Evolutionary conservation across 2,888 invertebrate species (phyloP).

Genomic region (Melangyna quadrimaculata): DNA sequence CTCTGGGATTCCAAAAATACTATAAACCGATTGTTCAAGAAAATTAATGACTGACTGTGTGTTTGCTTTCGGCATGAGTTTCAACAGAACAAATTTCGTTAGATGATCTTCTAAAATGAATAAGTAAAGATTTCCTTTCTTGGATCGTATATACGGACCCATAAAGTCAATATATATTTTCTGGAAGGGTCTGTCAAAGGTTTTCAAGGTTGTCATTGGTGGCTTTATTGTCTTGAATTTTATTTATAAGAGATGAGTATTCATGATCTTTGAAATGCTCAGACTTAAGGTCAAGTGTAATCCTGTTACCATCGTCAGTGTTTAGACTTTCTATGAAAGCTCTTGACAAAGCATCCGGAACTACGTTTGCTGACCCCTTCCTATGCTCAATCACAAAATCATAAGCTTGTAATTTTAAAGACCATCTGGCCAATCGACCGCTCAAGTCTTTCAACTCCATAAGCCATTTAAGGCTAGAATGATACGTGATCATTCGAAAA

Average conservation of each 20-base stretch:
- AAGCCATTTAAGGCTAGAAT: slow-evolving; percentile 73
- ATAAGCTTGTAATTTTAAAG: slow-evolving; percentile 61
- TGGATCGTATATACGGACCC: slow-evolving; percentile 40
- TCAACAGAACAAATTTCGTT: slow-evolving; percentile 4
- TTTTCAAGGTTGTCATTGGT: not conserved
- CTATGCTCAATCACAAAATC: slow-evolving; percentile 71
- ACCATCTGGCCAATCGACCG: slow-evolving; percentile 73
- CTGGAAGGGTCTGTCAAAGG: slow-evolving; percentile 27
- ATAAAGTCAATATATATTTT: slow-evolving; percentile 58
- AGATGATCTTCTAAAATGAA: not conserved
- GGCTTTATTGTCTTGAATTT: not conserved
- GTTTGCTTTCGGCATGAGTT: slow-evolving; percentile 10
- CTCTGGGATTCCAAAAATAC: slow-evolving; percentile 15
- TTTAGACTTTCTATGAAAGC: not conserved
- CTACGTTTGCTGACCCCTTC: slow-evolving; percentile 72
- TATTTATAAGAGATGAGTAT: not conserved
- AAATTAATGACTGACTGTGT: not conserved
- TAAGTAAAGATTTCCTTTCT: not conserved
- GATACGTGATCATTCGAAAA: slow-evolving; percentile 72
- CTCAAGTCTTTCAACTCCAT: slow-evolving; percentile 59
- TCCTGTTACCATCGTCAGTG: not conserved
- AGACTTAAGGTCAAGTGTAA: not conserved
- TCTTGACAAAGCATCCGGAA: slow-evolving; percentile 62
- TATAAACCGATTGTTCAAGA: not conserved
- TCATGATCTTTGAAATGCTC: not conserved